Evolutionary conservation across 2,113 vertebrate genomes (phyloP), one percentile per base, ranked within the genome.

Genomic region (Ceratotherium simum): DNA sequence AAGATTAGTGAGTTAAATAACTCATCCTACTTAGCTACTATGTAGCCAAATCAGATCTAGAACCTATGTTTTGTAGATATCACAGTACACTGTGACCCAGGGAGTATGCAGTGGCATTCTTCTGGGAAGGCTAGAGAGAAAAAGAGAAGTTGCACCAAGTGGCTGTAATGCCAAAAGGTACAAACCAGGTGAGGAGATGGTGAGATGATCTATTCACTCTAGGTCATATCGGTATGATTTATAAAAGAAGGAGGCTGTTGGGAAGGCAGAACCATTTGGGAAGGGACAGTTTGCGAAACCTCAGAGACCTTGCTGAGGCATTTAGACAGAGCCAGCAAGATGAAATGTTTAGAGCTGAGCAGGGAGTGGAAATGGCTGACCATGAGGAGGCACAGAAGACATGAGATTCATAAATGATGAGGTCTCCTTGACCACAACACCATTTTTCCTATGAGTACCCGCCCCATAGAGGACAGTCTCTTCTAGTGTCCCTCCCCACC

Each of bases 401-500:
- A 14, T 1, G 48, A 64, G 21, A 5, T 21, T 76, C 23, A 8
- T 27, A 69, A 69, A 27, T 8, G 33, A 54, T 6, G 17, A 18
- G 54, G 33, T 9, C 21, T 33, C 21, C 31, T 73, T 39, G 39
- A 39, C 3, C 0, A 9, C 29, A 67, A 3, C 10, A 46, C 10
- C 39, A 23, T 54, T 60, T 70, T 69, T 83, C 58, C 33, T 56
- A 17, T 14, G 51, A 12, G n/a, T 14, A 31, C 29, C 11, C 54
- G n/a, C 54, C 48, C 8, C 27, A 14, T 5, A 29, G 25, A 75
- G 29, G 36, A 46, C 2, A 6, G 5, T 31, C 20, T 58, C 7
- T 21, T 72, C 25, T 70, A 11, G 2, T 4, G 0, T 17, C 1
- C 27, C 23, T 8, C 18, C 25, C 1, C 3, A 42, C 56, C 17